Conservation (phyloP, 2,797 vertebrate genomes). For the Melanogrammus aeglefinus region DNA sequence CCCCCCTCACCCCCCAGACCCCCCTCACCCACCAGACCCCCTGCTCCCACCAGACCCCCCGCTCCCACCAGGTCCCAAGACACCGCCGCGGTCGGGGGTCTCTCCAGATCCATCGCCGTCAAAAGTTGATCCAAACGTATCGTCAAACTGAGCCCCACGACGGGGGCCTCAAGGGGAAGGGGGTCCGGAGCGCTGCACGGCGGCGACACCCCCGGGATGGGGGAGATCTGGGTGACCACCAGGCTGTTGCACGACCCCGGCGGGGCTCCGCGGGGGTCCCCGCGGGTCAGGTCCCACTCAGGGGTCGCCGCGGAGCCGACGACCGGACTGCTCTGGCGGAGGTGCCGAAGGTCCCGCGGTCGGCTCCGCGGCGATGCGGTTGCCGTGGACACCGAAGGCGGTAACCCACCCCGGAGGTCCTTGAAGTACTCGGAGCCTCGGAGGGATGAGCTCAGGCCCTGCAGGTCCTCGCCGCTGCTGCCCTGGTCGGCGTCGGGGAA, state of each 20-base stretch:
- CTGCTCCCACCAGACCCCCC: not conserved
- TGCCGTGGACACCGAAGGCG: conserved; percentile 5
- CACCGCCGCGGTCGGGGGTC: not conserved
- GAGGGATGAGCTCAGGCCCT: conserved; percentile 72
- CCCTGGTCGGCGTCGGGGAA: conserved; percentile 53
- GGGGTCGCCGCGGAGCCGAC: conserved; percentile 8
- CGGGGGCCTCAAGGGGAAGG: conserved; percentile 21
- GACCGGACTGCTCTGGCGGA: conserved; percentile 13
- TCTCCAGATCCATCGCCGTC: conserved; percentile 45
- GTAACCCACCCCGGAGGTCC: conserved; percentile 73
- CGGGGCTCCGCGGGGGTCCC: conserved; percentile 15
- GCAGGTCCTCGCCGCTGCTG: conserved; percentile 81
- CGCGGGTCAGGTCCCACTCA: not conserved
- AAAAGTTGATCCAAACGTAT: conserved; percentile 32
- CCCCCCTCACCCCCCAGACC: conserved; percentile 18
- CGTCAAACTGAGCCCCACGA: conserved; percentile 43
- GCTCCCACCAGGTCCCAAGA: conserved; percentile 6
- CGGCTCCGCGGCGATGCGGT: conserved; percentile 13
- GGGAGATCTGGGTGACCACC: conserved; percentile 48
- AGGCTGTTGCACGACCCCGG: conserved; percentile 33
- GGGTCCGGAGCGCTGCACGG: conserved; percentile 37
- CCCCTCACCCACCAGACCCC: not conserved
- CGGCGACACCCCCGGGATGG: conserved; percentile 26
- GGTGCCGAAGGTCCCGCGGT: not conserved
- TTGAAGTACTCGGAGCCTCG: conserved; percentile 81